These are phyloP conservation scores for Neoscelio sp. DNA, from an alignment of 2,888 invertebrate genomes.

Conservation along the genomic window DNA sequence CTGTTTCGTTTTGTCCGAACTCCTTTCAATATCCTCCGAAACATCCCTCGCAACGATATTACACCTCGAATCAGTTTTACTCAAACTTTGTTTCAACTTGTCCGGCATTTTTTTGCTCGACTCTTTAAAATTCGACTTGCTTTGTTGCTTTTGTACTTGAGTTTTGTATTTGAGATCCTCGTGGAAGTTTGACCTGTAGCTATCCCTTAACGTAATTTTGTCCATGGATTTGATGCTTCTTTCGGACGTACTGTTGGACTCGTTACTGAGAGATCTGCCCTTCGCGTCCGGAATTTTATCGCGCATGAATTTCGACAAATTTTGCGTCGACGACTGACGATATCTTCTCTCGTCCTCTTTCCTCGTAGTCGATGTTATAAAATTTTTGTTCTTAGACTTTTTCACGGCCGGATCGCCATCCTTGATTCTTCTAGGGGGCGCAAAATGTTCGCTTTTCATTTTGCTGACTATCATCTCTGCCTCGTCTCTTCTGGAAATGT, in stretches of 20 bases:
- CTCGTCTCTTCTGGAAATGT: slow-evolving; percentile 76
- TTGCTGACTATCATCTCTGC: slow-evolving; percentile 72
- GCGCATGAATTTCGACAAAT: slow-evolving; percentile 70
- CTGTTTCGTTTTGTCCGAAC: slow-evolving; percentile 71
- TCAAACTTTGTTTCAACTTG: slow-evolving; percentile 72
- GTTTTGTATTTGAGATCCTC: slow-evolving; percentile 76
- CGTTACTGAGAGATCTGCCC: slow-evolving; percentile 75
- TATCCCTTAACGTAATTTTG: slow-evolving; percentile 73
- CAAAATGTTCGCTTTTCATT: slow-evolving; percentile 74
- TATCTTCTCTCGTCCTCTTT: slow-evolving; percentile 77
- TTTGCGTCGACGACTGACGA: slow-evolving; percentile 71
- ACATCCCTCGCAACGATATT: slow-evolving; percentile 73
- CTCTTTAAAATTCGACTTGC: slow-evolving; percentile 64
- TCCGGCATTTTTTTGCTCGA: slow-evolving; percentile 72
- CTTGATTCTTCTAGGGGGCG: slow-evolving; percentile 67
- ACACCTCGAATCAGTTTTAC: slow-evolving; percentile 72
- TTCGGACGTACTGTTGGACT: slow-evolving; percentile 73
- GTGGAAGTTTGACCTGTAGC: slow-evolving; percentile 69
- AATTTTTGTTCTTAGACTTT: slow-evolving; percentile 76
- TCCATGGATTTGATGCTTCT: slow-evolving; percentile 71
- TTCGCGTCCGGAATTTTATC: slow-evolving; percentile 75
- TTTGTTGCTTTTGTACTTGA: slow-evolving; percentile 67
- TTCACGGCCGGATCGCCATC: slow-evolving; percentile 73
- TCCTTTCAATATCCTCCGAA: slow-evolving; percentile 74
- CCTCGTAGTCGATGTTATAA: slow-evolving; percentile 74